Evolutionary conservation across 2,113 vertebrate genomes (phyloP).

Genomic region (Tricholaema leucomelas): DNA sequence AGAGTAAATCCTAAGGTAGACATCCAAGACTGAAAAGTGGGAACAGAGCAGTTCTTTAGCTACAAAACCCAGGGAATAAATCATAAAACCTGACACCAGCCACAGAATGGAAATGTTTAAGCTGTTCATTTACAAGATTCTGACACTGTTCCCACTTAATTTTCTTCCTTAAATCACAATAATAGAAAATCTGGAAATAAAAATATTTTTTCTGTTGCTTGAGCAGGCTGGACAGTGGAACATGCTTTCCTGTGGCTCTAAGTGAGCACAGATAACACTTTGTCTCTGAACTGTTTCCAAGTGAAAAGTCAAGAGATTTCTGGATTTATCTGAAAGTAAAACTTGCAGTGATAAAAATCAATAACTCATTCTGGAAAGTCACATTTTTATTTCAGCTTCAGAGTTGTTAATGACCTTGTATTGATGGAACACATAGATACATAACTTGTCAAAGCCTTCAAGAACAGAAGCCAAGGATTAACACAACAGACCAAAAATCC

Average conservation of each 20-base stretch:
- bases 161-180: not conserved
- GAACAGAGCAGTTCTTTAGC: not conserved
- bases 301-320: not conserved
- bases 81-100: not conserved
- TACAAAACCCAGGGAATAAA: not conserved
- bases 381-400: not conserved
- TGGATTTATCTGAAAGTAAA: not conserved
- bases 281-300: not conserved
- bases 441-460: not conserved
- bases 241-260: not conserved
- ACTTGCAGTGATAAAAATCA: not conserved
- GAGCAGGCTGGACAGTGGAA: not conserved
- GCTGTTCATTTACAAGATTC: not conserved
- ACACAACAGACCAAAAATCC: not conserved
- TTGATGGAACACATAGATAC: fast-evolving
- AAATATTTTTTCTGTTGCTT: not conserved
- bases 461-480: not conserved
- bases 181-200: not conserved
- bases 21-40: not conserved
- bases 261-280: not conserved
- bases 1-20: not conserved
- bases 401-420: not conserved
- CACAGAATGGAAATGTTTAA: not conserved
- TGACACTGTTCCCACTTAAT: not conserved
- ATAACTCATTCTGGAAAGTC: not conserved